Base-by-base conservation (phyloP, 2,888 invertebrate genomes). In the Orchesellides sinensis region DNA sequence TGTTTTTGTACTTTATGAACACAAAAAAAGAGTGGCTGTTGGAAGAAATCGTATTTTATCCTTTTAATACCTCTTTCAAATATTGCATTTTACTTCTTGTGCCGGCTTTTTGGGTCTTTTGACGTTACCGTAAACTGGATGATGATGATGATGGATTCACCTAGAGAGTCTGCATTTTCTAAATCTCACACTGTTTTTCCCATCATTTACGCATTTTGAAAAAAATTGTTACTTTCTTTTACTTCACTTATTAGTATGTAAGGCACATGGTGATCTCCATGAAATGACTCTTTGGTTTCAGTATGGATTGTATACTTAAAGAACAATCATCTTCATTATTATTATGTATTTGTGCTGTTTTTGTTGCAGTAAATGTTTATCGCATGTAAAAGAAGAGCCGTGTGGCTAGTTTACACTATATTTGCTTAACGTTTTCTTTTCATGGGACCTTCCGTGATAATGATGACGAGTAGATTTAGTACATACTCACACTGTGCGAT, bases 111-210 rank as follows among this genome's bases (percentile, higher is more conserved):
- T 27, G 45, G 47, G 49, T 78, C 78, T 63, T 69, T 77, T 69
- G 69, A 77, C 77, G 56, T 77, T 77, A 77, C 77, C 77, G 77
- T 77, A 77, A 66, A 77, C 61, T 78, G 70, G 78, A 69, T 78
- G 78, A 78, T 63, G 35, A 49, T 47, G 56, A 66, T 54, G 54
- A 19, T 69, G 61, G n/a, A n/a, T 4, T 56, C 14, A 40, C 40
- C n/a, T 40, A 40, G 4, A 40, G 40, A 40, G n/a, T 2, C 2
- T 14, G 25, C 40, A 29, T 45, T 73, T 61, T 45, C 35, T 23
- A 54, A 79, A 61, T 32, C 79, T 72, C 79, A 79, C 32, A 79
- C 79, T 79, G 79, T 65, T 79, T 79, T 79, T 79, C 79, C 79
- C 79, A 79, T 79, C 70, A 65, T 79, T 79, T 59, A 49, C 25